Evolutionary conservation across 2,888 invertebrate species (phyloP), one percentile per base, ranked within the genome.

Genomic region (Agapostemon virescens): DNA sequence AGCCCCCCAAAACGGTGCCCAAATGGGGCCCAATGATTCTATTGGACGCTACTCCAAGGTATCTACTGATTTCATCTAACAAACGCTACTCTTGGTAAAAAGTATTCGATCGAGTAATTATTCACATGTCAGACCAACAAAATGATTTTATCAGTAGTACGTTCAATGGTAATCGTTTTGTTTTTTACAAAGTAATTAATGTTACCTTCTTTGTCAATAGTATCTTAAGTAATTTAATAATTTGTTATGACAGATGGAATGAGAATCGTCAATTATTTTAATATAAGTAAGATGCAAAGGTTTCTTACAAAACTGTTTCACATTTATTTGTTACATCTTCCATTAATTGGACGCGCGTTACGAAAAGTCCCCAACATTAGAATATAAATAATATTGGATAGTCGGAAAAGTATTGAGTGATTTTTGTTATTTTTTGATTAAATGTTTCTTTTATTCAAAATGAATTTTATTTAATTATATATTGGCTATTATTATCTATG

Each of bases 41-140:
- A 86, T 88, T 78, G 88, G 88, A 88, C 88, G 88, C 82, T 86
- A 84, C 85, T 88, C 88, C 72, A 88, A 88, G 88, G 88, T 88
- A 88, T 79, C 87, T 88, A 88, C 82, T 76, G 82, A 85, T 84
- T 85, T 87, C 84, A 82, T 76, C 84, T 83, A 85, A 84, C 83
- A 78, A 26, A 11, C 61, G 61, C 55, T 55, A 7, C 26, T 26
- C 15, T 26, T 55, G 55, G 55, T 30, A 17, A 55, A 55, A 55
- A 17, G 55, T 55, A 20, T 33, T 61, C 61, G 33, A 61, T 61
- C 61, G 38, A 73, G 15, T 15, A 15, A 7, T 49, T 49, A 9
- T n/a, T n/a, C n/a, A 1, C n/a, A 3, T n/a, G 49, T 49, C 49
- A 49, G n/a, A 49, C 2, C n/a, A n/a, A 20, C 38, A 38, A 38